These are phyloP conservation scores for Silurus aristotelis DNA, from an alignment of 2,797 vertebrate species.

Conservation along the genomic window DNA sequence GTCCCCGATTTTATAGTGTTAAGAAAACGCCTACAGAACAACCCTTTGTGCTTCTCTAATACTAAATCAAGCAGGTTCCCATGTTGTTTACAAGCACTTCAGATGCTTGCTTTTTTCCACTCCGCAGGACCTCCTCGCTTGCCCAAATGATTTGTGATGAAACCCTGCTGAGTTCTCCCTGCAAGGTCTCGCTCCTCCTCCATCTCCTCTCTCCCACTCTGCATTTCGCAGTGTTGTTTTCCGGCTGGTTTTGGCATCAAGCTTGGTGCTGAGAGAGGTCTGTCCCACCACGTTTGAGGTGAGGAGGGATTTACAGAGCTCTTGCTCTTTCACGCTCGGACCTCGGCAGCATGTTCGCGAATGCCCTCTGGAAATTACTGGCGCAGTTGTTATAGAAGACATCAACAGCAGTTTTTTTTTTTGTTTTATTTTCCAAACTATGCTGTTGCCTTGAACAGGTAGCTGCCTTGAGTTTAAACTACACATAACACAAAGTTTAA, in stretches of 20 bases:
- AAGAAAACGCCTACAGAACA: background rate
- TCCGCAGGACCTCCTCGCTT: conserved; percentile 9
- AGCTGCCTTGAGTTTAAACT: background rate
- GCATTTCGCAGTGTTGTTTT: background rate
- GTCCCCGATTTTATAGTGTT: background rate
- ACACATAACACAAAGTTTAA: background rate
- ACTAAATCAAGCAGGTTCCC: background rate
- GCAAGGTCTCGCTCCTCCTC: background rate
- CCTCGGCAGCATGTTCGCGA: background rate
- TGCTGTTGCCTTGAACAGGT: no score
- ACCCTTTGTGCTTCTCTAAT: background rate
- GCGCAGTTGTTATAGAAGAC: background rate
- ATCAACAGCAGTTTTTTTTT: background rate
- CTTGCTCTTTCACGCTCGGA: conserved; percentile 16
- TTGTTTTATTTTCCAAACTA: background rate
- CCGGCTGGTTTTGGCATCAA: background rate
- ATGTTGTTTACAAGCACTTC: conserved; percentile 28
- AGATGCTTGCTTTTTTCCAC: conserved; percentile 18
- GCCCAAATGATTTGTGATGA: conserved; percentile 22
- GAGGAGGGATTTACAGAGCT: conserved; percentile 13
- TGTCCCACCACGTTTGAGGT: background rate
- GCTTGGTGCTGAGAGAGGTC: background rate
- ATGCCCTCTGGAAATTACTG: conserved; percentile 3
- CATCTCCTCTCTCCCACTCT: background rate
- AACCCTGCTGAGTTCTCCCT: conserved; percentile 5